Evolutionary conservation across 2,113 vertebrate species (phyloP), one percentile per base, ranked within the genome.

Genomic region (Todiramphus saurophagus): DNA sequence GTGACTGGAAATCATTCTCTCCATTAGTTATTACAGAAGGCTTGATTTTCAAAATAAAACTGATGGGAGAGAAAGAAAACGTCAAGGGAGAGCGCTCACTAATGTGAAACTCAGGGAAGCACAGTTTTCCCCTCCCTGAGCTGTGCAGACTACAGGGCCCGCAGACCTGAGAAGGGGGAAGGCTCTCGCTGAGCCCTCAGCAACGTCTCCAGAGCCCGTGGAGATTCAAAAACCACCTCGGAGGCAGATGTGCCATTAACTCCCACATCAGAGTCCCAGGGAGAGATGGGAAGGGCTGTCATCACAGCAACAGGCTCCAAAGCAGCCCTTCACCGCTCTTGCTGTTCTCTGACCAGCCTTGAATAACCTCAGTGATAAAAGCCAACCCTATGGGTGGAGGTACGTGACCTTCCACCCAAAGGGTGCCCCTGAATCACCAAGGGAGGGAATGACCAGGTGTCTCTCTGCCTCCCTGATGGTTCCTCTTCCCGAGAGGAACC

Each of bases 331-430:
- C 27, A 2, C 31, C 43, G 9, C 82, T 59, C 69, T 28, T 56
- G 2, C 51, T 58, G 69, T 44, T 35, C 6, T 16, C 3, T 44
- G 59, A 31, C 17, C 46, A 43, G 41, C 21, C 70, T 21, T 39
- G 6, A n/a, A 43, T 8, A 21, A 48, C 25, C 6, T 11, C 39
- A 6, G 63, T 6, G 5, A 0, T 12, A n/a, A 37, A 16, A 10
- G 39, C 18, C 70, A 55, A 13, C 28, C 14, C 21, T 0, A 2
- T 4, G 62, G 60, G 17, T 1, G 10, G 39, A 20, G 27, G 30
- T 2, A 3, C 0, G 6, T 3, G 17, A 66, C 15, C 50, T 21
- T 31, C 8, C 27, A 18, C 11, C 16, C 3, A 1, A 18, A 33
- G 10, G 33, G 7, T 18, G 46, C 16, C 33, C n/a, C 24, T 2